Base-by-base conservation (phyloP, 2,113 vertebrate species). In the Rallus limicola region DNA sequence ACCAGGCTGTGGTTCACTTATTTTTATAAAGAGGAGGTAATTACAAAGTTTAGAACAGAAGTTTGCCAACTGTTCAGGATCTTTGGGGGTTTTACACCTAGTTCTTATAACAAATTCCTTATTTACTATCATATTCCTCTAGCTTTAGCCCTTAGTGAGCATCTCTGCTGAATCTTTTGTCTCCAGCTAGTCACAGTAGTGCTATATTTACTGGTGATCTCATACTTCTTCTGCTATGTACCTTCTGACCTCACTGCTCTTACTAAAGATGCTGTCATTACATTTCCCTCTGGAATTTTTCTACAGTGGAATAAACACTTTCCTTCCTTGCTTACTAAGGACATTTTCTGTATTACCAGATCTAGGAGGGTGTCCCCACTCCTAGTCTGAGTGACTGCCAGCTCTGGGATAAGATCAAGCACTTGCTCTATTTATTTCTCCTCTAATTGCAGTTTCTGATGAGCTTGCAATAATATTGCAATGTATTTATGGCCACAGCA, bases 221-320 rank as follows among this genome's bases (percentile, higher is more conserved):
- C 4, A 0, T 29, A 34, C 19, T 62, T 34, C 42, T 76, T 36
- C 34, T n/a, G 9, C 42, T 34, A 8, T 2, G 6, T 1, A 0
- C 31, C 34, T 69, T 33, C 20, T 65, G 36, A 34, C 42, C 29
- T 40, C 16, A 9, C 33, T 18, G 3, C 50, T 58, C 58, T 53
- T 52, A 24, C 44, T 63, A 58, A 34, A 69, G 55, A 6, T 29
- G 42, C 68, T 82, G 60, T 48, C 25, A 21, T 53, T 53, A 40
- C 3, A 5, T 19, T 52, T 11, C 5, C n/a, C 36, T 56, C 29
- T 21, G 44, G 24, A 52, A 25, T 16, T 23, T 31, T 62, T 62
- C 40, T 75, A 38, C 56, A 65, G 31, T 23, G 29, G 11, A 50
- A 55, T 23, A 18, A 70, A n/a, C 56, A 8, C 36, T 70, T 44